Base-by-base conservation (phyloP, 2,797 vertebrate genomes). In the Acrossocheilus wenchowensis region DNA sequence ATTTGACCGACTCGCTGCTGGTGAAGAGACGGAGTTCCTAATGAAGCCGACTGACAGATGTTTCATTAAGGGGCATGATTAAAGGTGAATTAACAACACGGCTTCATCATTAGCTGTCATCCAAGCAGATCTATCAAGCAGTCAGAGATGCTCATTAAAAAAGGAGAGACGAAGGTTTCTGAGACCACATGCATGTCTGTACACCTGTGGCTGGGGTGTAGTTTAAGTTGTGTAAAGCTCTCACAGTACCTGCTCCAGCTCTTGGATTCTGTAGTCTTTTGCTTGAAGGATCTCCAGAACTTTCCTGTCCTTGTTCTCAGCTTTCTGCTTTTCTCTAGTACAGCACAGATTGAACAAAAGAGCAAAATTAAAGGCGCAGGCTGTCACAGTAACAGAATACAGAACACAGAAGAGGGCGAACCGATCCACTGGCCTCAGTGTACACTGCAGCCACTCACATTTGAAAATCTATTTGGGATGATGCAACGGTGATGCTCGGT, bases 251-350 rank as follows among this genome's bases (percentile, higher is more conserved):
- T 97, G 94, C 88, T 97, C 95, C 86, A 99, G 91, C 88, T 95
- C 94, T 90, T 97, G 95, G 93, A 98, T 97, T 92, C 90, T 96
- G 91, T 91, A 92, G 92, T 98, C 97, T 93, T 99, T 99, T 74
- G 92, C 93, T 94, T 98, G 96, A 72, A 99, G 96, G 91, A 99
- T 97, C 93, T 97, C 96, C 93, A 98, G 92, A 92, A 98, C 93
- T 90, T 95, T 98, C 91, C 97, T 94, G 95, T 98, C 97, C 94
- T 98, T 99, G 87, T 95, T 92, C 95, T 98, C 97, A 85, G 96
- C 95, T 96, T 97, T 99, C 90, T 96, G 94, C 91, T 97, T 98
- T 95, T 98, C 97, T 91, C 98, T 99, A 90, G 80, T 21, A 43
- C 26, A 80, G 43, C 75, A 79, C 52, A 85, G 52, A 79, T 60